Evolutionary conservation across 2,888 invertebrate species (phyloP), one percentile per base, ranked within the genome.

Genomic region (Lagria hirta): DNA sequence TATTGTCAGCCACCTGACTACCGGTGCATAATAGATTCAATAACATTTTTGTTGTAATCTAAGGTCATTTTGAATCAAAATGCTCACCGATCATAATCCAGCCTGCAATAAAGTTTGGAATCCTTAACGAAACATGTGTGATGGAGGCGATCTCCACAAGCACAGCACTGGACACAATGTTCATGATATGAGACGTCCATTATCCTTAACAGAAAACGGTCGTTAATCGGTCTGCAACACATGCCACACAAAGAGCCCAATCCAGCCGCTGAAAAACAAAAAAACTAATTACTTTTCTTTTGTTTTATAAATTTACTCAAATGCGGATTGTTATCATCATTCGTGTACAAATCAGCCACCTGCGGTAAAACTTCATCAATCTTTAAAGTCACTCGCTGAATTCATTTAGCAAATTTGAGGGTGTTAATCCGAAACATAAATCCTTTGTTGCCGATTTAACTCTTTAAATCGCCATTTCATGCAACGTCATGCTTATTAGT

Each of bases 41-140:
- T n/a, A n/a, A n/a, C n/a, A n/a, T n/a, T n/a, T n/a, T n/a, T n/a
- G n/a, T n/a, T n/a, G n/a, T n/a, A n/a, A n/a, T n/a, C n/a, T n/a
- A n/a, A n/a, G n/a, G n/a, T n/a, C n/a, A n/a, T n/a, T 18, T 2
- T n/a, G n/a, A n/a, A n/a, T n/a, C n/a, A n/a, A n/a, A n/a, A n/a
- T n/a, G 7, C 59, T 58, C 69, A 87, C 88, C 84, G 82, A 72
- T 86, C 86, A 68, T 88, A 89, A 70, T 89, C 88, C 48, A 83
- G 73, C 60, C 84, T 80, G 70, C 89, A 89, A 68, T 82, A 88
- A 45, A 89, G 76, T 60, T 84, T 82, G 52, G 84, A 80, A 55
- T 86, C 84, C 57, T 83, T 77, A 29, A 82, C 79, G 72, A 84
- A 89, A 69, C 88, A 89, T 46, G 86, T 84, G 64, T 84, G 82